Percentiles rank a stretch among this genome's conserved stretches.
These are phyloP conservation scores for Thalassoma bifasciatum DNA, from an alignment of 2,113 vertebrate species.

Conservation along the genomic window DNA sequence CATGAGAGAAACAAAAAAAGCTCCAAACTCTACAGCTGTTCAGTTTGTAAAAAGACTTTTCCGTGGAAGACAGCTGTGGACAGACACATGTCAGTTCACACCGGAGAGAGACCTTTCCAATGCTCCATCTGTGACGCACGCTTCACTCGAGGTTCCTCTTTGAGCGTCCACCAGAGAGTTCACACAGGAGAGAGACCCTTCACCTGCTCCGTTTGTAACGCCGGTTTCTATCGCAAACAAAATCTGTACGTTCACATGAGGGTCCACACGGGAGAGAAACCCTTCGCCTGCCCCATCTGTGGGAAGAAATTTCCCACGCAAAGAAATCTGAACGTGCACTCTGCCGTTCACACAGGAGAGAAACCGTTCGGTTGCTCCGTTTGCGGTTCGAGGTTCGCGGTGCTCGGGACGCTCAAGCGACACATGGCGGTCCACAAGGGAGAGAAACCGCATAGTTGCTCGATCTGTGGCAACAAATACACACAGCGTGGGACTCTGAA, in stretches of 20 bases:
- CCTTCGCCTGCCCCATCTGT: neutral
- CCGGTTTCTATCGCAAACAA: neutral
- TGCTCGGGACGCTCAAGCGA: neutral
- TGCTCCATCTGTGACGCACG: neutral
- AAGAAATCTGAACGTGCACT: neutral
- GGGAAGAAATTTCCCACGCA: neutral
- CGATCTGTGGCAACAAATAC: neutral
- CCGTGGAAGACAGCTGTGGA: neutral
- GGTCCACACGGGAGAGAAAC: neutral
- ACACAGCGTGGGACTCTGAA: neutral
- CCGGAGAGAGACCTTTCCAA: neutral
- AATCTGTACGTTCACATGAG: neutral
- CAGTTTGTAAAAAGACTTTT: neutral
- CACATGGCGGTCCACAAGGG: neutral
- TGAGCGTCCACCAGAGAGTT: neutral
- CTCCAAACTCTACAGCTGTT: neutral
- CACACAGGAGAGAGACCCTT: slow-evolving; percentile 3
- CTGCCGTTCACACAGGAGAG: neutral
- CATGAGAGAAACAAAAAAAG: neutral
- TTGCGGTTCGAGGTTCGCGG: neutral
- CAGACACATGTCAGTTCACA: neutral
- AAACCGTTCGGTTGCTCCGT: neutral
- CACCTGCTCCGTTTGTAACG: neutral
- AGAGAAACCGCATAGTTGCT: neutral
- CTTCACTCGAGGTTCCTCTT: neutral